Evolutionary conservation across 2,888 invertebrate genomes (phyloP).

Genomic region (Pomacea canaliculata): DNA sequence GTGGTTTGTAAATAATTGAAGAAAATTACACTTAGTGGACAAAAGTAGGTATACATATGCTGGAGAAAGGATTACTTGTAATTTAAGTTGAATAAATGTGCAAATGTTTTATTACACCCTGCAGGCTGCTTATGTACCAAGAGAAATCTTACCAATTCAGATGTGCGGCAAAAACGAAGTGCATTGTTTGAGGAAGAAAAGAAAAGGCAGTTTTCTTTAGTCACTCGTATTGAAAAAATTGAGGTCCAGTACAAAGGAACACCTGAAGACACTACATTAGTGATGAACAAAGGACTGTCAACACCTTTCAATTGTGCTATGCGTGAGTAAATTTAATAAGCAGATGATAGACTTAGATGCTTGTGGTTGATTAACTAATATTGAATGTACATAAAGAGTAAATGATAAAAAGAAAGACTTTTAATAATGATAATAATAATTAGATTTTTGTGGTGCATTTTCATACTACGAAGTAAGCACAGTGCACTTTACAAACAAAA

Average conservation of each 20-base stretch:
- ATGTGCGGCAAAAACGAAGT: slow-evolving; percentile 60
- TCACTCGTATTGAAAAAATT: slow-evolving; percentile 92
- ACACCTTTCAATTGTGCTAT: slow-evolving; percentile 93
- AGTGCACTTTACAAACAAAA: too few species aligned
- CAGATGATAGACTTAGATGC: background rate
- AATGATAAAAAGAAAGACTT: too few species aligned
- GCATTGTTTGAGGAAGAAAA: slow-evolving; percentile 82
- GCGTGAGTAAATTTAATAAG: slow-evolving; percentile 76
- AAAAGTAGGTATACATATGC: too few species aligned
- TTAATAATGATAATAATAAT: too few species aligned
- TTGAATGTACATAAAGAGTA: background rate
- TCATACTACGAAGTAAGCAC: too few species aligned
- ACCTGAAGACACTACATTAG: slow-evolving; percentile 80
- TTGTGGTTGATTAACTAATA: background rate
- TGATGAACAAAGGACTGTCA: slow-evolving; percentile 93
- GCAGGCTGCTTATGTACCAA: slow-evolving; percentile 38
- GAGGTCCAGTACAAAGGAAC: slow-evolving; percentile 84
- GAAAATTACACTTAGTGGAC: too few species aligned
- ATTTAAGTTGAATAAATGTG: too few species aligned
- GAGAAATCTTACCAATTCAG: slow-evolving; percentile 54
- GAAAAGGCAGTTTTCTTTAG: slow-evolving; percentile 78
- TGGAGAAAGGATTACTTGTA: too few species aligned
- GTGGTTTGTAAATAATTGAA: too few species aligned
- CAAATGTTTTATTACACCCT: background rate
- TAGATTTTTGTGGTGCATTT: too few species aligned